Conservation (phyloP, 1,140 invertebrate genomes). For the Zaprionus camerounensis region DNA sequence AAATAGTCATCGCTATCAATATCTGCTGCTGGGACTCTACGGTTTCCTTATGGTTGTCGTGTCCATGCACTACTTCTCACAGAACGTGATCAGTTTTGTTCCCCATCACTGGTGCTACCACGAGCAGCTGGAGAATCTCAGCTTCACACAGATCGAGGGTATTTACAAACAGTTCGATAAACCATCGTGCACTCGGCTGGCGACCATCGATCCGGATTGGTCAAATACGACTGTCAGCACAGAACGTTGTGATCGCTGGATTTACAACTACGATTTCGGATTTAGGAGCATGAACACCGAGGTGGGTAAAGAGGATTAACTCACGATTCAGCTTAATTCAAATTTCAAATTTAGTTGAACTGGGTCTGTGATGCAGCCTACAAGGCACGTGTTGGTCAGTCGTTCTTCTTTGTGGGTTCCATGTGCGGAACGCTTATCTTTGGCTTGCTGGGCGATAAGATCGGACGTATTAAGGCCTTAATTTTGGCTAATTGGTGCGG, state of each 20-base stretch:
- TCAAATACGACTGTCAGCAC: conserved; percentile 50
- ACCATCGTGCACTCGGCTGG: conserved; percentile 68
- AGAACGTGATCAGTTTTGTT: conserved; percentile 85
- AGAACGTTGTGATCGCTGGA: conserved; percentile 84
- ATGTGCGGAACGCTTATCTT: conserved; percentile 86
- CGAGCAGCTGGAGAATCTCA: conserved; percentile 64
- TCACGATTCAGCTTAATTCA: background rate
- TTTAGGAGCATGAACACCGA: conserved; percentile 86
- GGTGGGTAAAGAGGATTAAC: conserved; percentile 69
- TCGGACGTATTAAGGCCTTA: conserved; percentile 86
- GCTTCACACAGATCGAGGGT: conserved; percentile 50
- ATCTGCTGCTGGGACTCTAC: conserved; percentile 84
- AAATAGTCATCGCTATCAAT: conserved; percentile 87
- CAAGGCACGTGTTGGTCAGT: conserved; percentile 86
- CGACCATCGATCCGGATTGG: conserved; percentile 24
- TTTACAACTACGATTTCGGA: conserved; percentile 84
- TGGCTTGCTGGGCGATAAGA: conserved; percentile 86
- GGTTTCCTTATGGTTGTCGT: conserved; percentile 77
- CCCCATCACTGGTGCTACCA: conserved; percentile 84
- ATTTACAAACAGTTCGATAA: conserved; percentile 56
- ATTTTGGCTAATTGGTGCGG: conserved; percentile 85
- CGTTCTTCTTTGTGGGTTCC: conserved; percentile 87
- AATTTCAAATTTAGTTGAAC: conserved; percentile 85
- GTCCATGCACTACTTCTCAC: conserved; percentile 86
- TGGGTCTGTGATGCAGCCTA: conserved; percentile 87